Percentiles rank a stretch among this genome's conserved stretches.
Evolutionary conservation across 2,888 invertebrate species (phyloP).

Genomic region (Galerucella pusilla): DNA sequence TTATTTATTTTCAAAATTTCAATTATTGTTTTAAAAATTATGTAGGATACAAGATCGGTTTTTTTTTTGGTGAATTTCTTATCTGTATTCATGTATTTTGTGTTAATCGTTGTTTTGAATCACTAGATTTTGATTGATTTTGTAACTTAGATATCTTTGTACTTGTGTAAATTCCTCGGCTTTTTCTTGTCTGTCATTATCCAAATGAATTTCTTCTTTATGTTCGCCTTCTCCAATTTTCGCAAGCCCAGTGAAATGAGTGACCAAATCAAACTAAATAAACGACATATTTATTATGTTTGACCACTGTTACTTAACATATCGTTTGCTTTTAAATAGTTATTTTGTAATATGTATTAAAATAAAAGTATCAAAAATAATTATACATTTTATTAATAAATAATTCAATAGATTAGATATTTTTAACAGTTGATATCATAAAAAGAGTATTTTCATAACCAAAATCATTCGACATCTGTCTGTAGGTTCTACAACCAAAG

Average conservation of each 20-base stretch:
- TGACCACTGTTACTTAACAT: background rate
- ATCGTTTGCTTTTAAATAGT: background rate
- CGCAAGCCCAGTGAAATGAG: background rate
- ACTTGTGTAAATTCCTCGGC: background rate
- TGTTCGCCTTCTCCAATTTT: background rate
- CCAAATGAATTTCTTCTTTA: background rate
- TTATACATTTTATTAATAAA: background rate
- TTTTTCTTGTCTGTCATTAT: background rate
- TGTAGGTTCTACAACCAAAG: no score
- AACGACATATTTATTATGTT: no score
- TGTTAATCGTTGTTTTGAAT: no score
- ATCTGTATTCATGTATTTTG: no score
- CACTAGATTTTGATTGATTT: no score
- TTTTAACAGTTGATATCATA: no score
- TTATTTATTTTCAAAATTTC: no score
- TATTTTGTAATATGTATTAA: background rate
- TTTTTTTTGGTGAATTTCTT: no score
- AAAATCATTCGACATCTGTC: no score
- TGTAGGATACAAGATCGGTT: no score
- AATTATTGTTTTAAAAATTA: no score
- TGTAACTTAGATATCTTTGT: background rate
- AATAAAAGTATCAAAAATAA: background rate
- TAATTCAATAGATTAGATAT: background rate
- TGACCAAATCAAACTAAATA: background rate
- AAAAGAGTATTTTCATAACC: no score